Conservation (phyloP, 2,113 vertebrate species). For the Megaptera novaeangliae region DNA sequence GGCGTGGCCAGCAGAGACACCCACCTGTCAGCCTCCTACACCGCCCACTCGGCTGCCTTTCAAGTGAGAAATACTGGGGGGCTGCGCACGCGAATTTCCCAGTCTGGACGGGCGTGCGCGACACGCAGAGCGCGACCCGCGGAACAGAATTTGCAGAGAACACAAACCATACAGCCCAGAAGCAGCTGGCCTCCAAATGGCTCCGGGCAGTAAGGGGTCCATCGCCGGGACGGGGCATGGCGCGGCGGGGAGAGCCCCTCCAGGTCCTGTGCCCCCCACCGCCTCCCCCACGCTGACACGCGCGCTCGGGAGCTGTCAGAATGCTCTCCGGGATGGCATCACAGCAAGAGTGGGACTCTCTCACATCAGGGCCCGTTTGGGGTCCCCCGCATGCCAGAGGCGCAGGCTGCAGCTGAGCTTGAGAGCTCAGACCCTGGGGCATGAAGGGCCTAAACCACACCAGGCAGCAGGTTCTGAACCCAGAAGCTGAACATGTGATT, state of each 20-base stretch:
- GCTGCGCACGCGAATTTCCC: background rate
- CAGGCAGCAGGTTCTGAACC: background rate
- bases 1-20: background rate
- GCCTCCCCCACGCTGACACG: background rate
- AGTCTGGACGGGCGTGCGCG: background rate
- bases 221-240: too few species aligned
- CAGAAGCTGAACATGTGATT: rapidly evolving
- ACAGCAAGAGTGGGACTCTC: background rate
- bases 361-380: background rate
- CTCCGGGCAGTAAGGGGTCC: background rate
- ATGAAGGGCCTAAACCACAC: rapidly evolving
- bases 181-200: background rate
- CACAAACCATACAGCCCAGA: background rate
- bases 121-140: background rate
- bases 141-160: background rate
- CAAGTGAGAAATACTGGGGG: background rate
- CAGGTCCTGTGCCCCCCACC: background rate
- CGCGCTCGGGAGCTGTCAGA: background rate
- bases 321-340: background rate
- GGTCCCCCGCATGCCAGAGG: background rate
- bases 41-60: background rate
- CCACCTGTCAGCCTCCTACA: background rate
- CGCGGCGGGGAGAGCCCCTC: background rate
- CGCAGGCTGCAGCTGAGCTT: background rate
- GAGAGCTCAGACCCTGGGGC: rapidly evolving